Conservation (phyloP, 2,797 vertebrate species). For the Sparidentex hasta region DNA sequence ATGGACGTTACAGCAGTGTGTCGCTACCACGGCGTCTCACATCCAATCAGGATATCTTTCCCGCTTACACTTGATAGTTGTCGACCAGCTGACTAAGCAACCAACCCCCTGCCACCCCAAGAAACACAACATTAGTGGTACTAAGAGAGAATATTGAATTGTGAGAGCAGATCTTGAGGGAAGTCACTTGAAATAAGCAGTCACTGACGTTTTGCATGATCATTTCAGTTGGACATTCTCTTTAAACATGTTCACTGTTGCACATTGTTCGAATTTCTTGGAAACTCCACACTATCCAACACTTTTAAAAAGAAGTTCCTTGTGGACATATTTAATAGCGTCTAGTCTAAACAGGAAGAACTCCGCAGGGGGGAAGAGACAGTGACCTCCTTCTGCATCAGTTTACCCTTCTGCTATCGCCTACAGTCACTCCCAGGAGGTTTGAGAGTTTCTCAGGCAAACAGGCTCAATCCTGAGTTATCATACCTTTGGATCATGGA, state of each 20-base stretch:
- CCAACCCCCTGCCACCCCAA: too few relatives aligned
- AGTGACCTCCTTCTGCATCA: constrained; percentile 66
- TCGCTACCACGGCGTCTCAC: too few relatives aligned
- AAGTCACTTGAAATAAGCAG: not conserved
- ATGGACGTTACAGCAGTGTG: too few relatives aligned
- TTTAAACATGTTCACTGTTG: not conserved
- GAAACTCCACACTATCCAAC: not conserved
- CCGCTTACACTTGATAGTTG: too few relatives aligned
- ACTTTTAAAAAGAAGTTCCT: constrained; percentile 1
- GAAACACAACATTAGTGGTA: not conserved
- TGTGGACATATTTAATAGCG: constrained; percentile 4
- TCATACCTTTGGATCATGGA: constrained; percentile 80
- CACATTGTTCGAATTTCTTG: not conserved
- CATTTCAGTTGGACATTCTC: not conserved
- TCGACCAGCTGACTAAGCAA: too few relatives aligned
- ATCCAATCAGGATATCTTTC: too few relatives aligned
- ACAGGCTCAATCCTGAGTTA: constrained; percentile 70
- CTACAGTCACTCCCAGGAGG: constrained; percentile 60
- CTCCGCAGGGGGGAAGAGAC: constrained; percentile 34
- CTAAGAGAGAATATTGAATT: not conserved
- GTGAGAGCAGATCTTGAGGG: not conserved
- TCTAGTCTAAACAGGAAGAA: constrained; percentile 19
- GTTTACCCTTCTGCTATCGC: constrained; percentile 71
- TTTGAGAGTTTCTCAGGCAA: constrained; percentile 64
- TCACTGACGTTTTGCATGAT: not conserved